Evolutionary conservation across 2,888 invertebrate genomes (phyloP).

Genomic region (Andrena bucephala): DNA sequence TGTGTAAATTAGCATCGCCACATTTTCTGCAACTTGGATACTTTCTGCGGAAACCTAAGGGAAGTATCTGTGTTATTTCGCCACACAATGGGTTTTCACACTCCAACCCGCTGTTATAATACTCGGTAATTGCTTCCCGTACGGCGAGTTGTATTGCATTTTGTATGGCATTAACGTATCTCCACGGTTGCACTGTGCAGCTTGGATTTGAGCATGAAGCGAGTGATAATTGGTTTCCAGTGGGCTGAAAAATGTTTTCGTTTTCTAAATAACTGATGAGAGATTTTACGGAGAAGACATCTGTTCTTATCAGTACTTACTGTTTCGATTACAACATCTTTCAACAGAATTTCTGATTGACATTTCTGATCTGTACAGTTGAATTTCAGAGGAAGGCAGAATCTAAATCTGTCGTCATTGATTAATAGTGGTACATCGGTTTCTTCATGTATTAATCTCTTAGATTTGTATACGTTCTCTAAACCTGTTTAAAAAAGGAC

Average conservation of each 20-base stretch:
- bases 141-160: conserved; percentile 91
- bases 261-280: conserved; percentile 71
- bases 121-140: conserved; percentile 89
- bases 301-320: conserved; percentile 75
- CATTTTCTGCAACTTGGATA: conserved; percentile 92
- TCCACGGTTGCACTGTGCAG: conserved; percentile 89
- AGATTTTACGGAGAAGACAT: conserved; percentile 81
- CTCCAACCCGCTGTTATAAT: conserved; percentile 92
- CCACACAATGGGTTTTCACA: conserved; percentile 97
- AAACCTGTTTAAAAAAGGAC: conserved; percentile 68
- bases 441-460: conserved; percentile 72
- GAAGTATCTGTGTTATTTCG: conserved; percentile 89
- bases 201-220: conserved; percentile 90
- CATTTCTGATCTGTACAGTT: conserved; percentile 85
- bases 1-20: conserved; percentile 90
- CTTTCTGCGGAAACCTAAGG: conserved; percentile 86
- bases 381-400: conserved; percentile 89
- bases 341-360: conserved; percentile 85
- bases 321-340: conserved; percentile 81
- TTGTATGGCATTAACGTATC: conserved; percentile 89
- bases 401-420: conserved; percentile 86
- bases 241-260: conserved; percentile 83
- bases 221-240: conserved; percentile 86
- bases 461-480: conserved; percentile 77
- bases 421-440: conserved; percentile 78